Evolutionary conservation across 1,140 invertebrate genomes (phyloP).

Genomic region (Mesaphorura yosii): DNA sequence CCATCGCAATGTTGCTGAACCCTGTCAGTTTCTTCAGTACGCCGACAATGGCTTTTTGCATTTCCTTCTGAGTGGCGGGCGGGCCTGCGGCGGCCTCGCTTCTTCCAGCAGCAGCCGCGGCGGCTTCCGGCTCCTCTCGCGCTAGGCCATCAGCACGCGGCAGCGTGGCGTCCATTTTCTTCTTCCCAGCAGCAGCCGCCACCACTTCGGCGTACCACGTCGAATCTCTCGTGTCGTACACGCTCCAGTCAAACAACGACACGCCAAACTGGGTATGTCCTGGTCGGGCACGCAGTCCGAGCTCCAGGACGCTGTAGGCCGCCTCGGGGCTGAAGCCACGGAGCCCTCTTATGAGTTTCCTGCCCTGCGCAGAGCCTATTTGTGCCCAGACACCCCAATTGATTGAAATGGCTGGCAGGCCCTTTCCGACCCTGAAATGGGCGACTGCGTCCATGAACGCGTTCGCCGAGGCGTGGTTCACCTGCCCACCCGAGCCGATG

Average conservation of each 20-base stretch:
- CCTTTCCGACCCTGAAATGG: slow-evolving; percentile 5
- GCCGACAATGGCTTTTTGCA: background rate
- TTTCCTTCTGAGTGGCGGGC: background rate
- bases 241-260: background rate
- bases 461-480: slow-evolving; percentile 11
- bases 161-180: background rate
- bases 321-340: too few species aligned
- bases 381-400: slow-evolving; percentile 15
- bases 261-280: too few species aligned
- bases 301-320: too few species aligned
- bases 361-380: slow-evolving; percentile 1
- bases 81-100: background rate
- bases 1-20: background rate
- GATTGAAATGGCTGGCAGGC: slow-evolving; percentile 2
- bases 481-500: slow-evolving; percentile 1
- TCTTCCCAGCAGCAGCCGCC: background rate
- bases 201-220: background rate
- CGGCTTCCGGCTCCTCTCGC: background rate
- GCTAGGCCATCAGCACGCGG: background rate
- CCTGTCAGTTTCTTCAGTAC: background rate
- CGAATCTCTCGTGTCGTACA: background rate
- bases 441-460: slow-evolving; percentile 11
- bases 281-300: too few species aligned
- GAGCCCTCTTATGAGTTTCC: too few species aligned
- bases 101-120: too few species aligned